phyloP scores from a whole-genome alignment of 2,797 vertebrate genomes.

The Syndactyla subalaris region DNA sequence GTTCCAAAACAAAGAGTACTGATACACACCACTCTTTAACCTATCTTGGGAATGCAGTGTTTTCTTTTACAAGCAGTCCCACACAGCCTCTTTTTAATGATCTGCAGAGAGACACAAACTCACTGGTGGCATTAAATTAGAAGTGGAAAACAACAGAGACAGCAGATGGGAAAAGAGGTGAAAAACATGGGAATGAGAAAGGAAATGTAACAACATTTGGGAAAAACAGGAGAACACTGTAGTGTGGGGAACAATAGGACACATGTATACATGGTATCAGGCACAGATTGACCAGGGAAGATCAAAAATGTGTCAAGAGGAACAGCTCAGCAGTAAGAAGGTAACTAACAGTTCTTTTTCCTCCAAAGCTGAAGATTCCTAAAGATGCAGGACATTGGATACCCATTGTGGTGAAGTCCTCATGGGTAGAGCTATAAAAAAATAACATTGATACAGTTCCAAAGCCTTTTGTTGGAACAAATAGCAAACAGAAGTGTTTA shows the following conservation, averaged over 20 bases:
- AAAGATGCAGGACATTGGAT: not conserved
- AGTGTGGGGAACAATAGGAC: not conserved
- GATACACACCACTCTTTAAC: not conserved
- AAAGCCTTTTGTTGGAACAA: slow-evolving; percentile 41
- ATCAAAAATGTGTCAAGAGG: not conserved
- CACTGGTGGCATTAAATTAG: slow-evolving; percentile 6
- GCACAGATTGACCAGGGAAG: not conserved
- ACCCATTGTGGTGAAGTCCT: not conserved
- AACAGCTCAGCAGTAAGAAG: not conserved
- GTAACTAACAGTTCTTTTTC: not conserved
- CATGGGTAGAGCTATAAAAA: not conserved
- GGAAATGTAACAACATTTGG: not conserved
- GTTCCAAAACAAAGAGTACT: not conserved
- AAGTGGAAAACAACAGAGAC: not conserved
- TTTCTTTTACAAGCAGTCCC: slow-evolving; percentile 11
- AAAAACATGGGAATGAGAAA: not conserved
- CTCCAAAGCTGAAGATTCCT: not conserved
- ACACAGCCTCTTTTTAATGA: not conserved
- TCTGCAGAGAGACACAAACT: slow-evolving; percentile 10
- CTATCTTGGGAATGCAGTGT: not conserved
- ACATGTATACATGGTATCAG: not conserved
- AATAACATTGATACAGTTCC: not conserved
- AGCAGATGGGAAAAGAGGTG: not conserved
- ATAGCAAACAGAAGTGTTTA: slow-evolving; percentile 60
- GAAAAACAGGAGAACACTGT: not conserved